Evolutionary conservation across 2,113 vertebrate genomes (phyloP), one percentile per base, ranked within the genome.

Genomic region (Neolamprologus longior): DNA sequence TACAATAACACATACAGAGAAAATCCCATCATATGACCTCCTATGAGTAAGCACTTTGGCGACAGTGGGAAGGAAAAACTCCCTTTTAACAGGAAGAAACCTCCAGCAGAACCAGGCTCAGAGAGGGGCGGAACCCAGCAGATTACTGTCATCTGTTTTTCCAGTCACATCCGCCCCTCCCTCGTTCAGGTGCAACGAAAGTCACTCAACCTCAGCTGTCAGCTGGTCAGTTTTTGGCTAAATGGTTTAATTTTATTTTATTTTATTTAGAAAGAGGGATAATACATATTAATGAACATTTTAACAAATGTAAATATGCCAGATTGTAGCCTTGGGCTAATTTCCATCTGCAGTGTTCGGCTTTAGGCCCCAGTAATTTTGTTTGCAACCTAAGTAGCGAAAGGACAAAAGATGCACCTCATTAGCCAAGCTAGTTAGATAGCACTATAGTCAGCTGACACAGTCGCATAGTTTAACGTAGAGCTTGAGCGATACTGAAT

Each of bases 241-340:
- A 13, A 37, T 71, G 1, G 0, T 58, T 57, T 57, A 0, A 57
- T 57, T 55, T 55, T 0, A 5, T 21, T 53, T 53, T 0, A 11
- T 2, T 17, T 61, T 6, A 61, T 61, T 61, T 17, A 61, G 8
- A 61, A 61, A 61, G 14, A 31, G 1, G 57, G 57, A 9, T 0
- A 31, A 61, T 17, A 61, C 0, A 61, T 61, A 61, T 61, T 61
- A 61, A 31, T 61, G 14, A 61, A 31, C 57, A 61, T 61, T 61
- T 31, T 61, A 61, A 61, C 26, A 61, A 4, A 61, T 61, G 26
- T 61, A 17, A 61, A 61, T 61, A 61, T 61, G 14, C 57, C 57
- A 61, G 28, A 10, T 61, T 61, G 9, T 61, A 61, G 28, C 8
- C 15, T 33, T 61, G 57, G 14, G 3, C 28, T 61, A 19, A 61